Conservation (phyloP, 1,140 invertebrate genomes). For the Acromyrmex heyeri region DNA sequence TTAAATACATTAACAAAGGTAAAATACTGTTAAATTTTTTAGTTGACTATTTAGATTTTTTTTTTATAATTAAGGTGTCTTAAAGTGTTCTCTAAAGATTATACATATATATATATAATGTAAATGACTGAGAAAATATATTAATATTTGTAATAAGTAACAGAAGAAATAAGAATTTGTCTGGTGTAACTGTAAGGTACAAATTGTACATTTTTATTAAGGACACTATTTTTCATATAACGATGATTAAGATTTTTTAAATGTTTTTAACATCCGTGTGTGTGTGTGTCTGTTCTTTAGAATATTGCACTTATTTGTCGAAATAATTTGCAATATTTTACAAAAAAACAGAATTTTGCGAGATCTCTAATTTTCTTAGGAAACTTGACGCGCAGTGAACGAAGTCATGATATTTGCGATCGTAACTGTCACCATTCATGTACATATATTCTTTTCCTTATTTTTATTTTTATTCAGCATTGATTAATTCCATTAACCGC, state of each 20-base stretch:
- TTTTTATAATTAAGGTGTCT: not conserved
- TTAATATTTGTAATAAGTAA: constrained; percentile 17
- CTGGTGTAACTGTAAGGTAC: not conserved
- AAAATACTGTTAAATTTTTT: not conserved
- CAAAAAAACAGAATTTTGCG: not conserved
- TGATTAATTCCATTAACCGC: constrained; percentile 61
- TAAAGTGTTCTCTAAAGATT: not conserved
- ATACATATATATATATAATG: not conserved
- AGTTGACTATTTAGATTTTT: not conserved
- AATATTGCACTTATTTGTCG: not conserved
- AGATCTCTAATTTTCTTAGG: constrained; percentile 22
- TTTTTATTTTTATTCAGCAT: constrained; percentile 45
- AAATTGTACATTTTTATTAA: constrained; percentile 8
- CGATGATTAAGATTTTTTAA: not conserved
- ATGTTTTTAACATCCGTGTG: not conserved
- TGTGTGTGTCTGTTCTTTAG: not conserved
- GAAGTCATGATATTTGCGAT: constrained; percentile 44
- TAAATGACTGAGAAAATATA: not conserved
- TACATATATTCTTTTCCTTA: constrained; percentile 41
- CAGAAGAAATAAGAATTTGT: not conserved
- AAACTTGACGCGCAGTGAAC: constrained; percentile 23
- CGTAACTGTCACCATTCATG: constrained; percentile 34
- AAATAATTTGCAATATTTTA: not conserved
- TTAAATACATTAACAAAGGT: not conserved
- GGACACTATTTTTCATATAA: not conserved